Conservation (phyloP, 2,797 vertebrate species). For the Somateria mollissima region DNA sequence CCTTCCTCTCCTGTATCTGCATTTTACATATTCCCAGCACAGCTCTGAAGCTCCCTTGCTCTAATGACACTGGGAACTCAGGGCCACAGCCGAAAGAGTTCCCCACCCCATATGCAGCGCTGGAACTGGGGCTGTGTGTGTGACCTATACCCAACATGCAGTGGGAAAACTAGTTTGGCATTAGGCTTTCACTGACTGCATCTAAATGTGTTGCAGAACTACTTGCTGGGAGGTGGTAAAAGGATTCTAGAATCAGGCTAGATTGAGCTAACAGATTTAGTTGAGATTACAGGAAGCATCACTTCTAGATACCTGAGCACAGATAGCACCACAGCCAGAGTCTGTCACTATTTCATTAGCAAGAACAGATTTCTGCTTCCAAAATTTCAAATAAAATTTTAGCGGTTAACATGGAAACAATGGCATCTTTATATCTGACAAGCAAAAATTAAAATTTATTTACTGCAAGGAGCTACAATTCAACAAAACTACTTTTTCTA, state of each 20-base stretch:
- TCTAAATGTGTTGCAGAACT: background rate
- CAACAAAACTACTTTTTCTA: background rate
- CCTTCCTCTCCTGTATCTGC: background rate
- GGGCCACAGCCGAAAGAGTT: too few species aligned
- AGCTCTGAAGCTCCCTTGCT: background rate
- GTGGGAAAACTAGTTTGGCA: background rate
- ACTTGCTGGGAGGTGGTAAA: background rate
- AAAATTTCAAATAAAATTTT: background rate
- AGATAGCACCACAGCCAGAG: background rate
- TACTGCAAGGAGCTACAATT: background rate
- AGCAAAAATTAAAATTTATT: background rate
- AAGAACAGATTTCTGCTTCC: background rate
- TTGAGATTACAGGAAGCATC: background rate
- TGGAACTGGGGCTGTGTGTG: background rate
- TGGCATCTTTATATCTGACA: background rate
- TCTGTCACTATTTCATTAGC: background rate
- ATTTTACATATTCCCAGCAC: background rate
- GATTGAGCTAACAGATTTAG: background rate
- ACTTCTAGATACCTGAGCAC: background rate
- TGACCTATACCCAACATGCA: rapidly evolving
- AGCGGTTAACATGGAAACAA: background rate
- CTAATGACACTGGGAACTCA: background rate
- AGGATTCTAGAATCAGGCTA: background rate
- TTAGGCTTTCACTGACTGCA: background rate
- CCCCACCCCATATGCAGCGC: background rate